Evolutionary conservation across 2,113 vertebrate genomes (phyloP), one percentile per base, ranked within the genome.

Genomic region (Hyperopisus bebe): DNA sequence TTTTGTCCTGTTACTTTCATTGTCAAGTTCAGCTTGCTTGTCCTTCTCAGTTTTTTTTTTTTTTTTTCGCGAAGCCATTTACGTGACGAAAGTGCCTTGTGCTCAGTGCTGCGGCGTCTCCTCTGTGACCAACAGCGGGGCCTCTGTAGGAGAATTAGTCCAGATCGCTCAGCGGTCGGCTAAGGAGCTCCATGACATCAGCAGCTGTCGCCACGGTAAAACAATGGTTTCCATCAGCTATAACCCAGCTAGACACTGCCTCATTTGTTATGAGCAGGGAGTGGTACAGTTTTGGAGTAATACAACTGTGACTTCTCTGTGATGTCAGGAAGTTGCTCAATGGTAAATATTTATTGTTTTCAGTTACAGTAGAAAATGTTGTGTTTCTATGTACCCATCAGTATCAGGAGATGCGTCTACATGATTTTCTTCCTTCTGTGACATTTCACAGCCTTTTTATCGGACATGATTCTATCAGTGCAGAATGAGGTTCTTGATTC

Each of bases 61-160:
- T 0, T 5, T 19, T 94, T 92, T 91, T 42, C 94, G 92, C 92
- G 89, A 92, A 90, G 70, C 46, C 83, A 90, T 42, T 87, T 84
- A 27, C 90, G 93, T 51, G 89, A 86, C 0, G 95, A 93, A 90
- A 92, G 89, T 15, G 84, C 93, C 91, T 86, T 10, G 86, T 91
- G 0, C 95, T 92, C 58, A 88, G 86, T 62, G 93, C 70, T 92
- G 91, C 58, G 94, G 94, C 21, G 2, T 92, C 74, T 94, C 94
- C n/a, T 94, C 94, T 51, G 51, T 92, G 51, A 95, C 94, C 66
- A 96, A 96, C 93, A 96, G 93, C 1, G 93, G 93, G 84, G 92
- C 92, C 88, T 87, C 92, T 31, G 96, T 96, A 86, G 96, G 97
- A 51, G 96, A 97, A 91, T 90, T 95, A 89, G 95, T 93, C 86